These are phyloP conservation scores for Polyommatus iphigenia DNA, from an alignment of 2,888 invertebrate genomes.

Conservation along the genomic window DNA sequence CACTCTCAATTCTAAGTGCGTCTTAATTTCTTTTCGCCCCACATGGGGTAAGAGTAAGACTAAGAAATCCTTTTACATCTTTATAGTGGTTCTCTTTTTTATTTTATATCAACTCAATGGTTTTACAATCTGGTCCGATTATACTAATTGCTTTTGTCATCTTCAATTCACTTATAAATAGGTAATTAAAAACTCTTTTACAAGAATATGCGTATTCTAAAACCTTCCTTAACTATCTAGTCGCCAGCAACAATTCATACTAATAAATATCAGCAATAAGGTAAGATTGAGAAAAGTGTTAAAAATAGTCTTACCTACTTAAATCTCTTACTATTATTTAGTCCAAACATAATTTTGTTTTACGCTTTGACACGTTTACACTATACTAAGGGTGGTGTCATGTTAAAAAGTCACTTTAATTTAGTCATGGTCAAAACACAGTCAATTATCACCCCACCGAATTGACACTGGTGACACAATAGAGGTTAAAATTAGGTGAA, in stretches of 20 bases:
- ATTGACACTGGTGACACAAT: slow-evolving; percentile 46
- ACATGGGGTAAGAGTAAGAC: neutral
- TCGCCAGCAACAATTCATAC: too few relatives aligned
- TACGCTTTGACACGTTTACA: neutral
- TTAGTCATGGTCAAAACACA: slow-evolving; percentile 47
- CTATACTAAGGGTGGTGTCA: neutral
- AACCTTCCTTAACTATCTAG: too few relatives aligned
- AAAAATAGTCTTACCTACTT: neutral
- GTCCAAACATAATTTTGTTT: neutral
- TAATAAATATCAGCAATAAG: neutral
- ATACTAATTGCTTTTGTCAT: too few relatives aligned
- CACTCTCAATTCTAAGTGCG: neutral
- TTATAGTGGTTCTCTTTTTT: neutral
- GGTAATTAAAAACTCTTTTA: too few relatives aligned
- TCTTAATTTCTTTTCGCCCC: slow-evolving; percentile 8
- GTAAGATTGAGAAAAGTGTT: neutral
- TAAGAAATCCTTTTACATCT: slow-evolving; percentile 3
- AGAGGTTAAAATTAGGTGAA: slow-evolving; percentile 44
- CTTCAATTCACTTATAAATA: too few relatives aligned
- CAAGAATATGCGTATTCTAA: too few relatives aligned
- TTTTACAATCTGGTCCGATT: neutral
- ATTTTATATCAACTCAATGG: neutral
- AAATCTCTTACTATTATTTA: neutral
- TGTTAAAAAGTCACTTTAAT: neutral
- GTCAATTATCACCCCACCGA: slow-evolving; percentile 60